Conservation (phyloP, 2,888 invertebrate species). For the Dione juno region DNA sequence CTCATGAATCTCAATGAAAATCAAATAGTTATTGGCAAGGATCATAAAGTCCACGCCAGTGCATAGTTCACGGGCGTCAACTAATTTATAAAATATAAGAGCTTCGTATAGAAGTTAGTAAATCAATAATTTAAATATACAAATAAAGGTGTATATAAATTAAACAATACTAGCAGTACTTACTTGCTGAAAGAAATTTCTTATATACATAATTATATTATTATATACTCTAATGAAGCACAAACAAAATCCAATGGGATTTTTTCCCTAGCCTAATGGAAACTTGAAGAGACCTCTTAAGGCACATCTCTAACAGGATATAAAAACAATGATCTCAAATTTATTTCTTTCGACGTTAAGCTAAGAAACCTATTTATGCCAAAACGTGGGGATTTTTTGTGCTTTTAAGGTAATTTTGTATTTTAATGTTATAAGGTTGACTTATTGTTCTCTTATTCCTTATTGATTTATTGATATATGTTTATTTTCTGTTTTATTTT, state of each 20-base stretch:
- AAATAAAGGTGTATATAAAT: not conserved
- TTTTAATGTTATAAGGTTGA: not conserved
- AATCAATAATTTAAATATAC: too few relatives aligned
- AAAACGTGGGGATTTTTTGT: not conserved
- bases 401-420: not conserved
- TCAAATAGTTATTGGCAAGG: too few relatives aligned
- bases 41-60: too few relatives aligned
- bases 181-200: not conserved
- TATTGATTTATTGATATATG: too few relatives aligned
- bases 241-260: constrained; percentile 27
- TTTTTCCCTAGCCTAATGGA: constrained; percentile 38
- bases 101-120: too few relatives aligned
- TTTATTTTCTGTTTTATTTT: too few relatives aligned
- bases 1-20: too few relatives aligned
- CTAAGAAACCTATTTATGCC: constrained; percentile 28
- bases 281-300: constrained; percentile 32
- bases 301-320: constrained; percentile 35
- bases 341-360: constrained; percentile 38
- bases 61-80: too few relatives aligned
- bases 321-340: constrained; percentile 36
- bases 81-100: too few relatives aligned
- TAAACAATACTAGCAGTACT: not conserved
- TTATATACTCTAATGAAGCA: constrained; percentile 19
- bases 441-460: not conserved
- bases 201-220: not conserved